Percentiles rank a stretch among this genome's conserved stretches.
Conservation (phyloP, 2,113 vertebrate species). For the Ptilonorhynchus violaceus region DNA sequence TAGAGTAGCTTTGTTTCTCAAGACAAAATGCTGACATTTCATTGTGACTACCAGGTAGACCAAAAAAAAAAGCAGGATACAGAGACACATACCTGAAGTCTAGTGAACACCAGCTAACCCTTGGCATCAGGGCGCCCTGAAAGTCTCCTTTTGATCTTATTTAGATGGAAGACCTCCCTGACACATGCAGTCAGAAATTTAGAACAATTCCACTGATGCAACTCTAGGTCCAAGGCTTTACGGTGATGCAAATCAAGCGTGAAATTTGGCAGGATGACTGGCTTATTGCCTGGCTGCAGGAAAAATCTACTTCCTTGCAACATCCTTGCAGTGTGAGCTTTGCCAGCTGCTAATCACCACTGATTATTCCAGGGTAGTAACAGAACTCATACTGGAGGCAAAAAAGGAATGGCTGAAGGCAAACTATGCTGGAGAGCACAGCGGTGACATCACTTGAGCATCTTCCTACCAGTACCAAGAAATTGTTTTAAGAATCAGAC, state of each 20-base stretch:
- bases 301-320: not conserved
- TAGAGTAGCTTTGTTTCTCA: not conserved
- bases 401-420: not conserved
- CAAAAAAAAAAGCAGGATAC: not conserved
- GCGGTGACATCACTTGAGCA: not conserved
- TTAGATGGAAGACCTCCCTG: not conserved
- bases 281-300: not conserved
- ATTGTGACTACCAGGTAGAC: not conserved
- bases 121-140: not conserved
- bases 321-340: not conserved
- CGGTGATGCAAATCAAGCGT: not conserved
- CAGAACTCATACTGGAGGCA: not conserved
- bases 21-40: not conserved
- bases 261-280: not conserved
- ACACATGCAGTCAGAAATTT: not conserved
- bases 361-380: not conserved
- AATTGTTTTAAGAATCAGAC: not conserved
- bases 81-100: not conserved
- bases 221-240: not conserved
- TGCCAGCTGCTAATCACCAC: not conserved
- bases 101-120: not conserved
- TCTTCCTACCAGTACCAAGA: not conserved
- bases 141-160: not conserved
- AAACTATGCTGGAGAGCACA: not conserved
- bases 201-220: not conserved